Conservation (phyloP, 2,888 invertebrate species). For the Cephus rjabovi region DNA sequence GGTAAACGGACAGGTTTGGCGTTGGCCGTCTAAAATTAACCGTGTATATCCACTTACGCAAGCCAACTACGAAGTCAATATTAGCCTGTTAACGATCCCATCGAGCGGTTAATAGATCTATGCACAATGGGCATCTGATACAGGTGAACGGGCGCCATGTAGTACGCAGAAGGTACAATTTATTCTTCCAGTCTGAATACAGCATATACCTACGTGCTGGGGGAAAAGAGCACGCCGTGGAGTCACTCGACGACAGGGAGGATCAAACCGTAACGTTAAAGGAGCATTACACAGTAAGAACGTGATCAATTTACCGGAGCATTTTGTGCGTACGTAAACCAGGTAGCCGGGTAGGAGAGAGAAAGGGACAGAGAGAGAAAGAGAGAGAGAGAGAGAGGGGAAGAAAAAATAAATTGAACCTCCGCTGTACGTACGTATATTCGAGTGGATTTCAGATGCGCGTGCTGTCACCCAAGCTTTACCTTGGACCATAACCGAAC, state of each 20-base stretch:
- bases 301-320: conserved; percentile 7
- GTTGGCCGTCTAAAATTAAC: neutral
- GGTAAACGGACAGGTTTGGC: neutral
- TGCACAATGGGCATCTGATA: neutral
- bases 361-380: neutral
- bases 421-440: conserved; percentile 1
- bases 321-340: conserved; percentile 9
- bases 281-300: conserved; percentile 2
- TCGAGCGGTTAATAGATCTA: neutral
- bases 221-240: neutral
- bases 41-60: neutral
- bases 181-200: neutral
- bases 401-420: neutral
- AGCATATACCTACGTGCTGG: neutral
- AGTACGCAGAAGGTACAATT: neutral
- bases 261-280: neutral
- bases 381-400: neutral
- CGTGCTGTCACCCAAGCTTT: conserved; percentile 7
- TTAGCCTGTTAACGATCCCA: neutral
- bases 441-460: neutral
- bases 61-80: neutral
- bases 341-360: conserved; percentile 7
- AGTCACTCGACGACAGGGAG: neutral
- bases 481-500: conserved; percentile 18
- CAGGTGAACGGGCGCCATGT: neutral